These are phyloP conservation scores for Elysia crispata DNA, from an alignment of 2,888 invertebrate genomes.

Conservation along the genomic window DNA sequence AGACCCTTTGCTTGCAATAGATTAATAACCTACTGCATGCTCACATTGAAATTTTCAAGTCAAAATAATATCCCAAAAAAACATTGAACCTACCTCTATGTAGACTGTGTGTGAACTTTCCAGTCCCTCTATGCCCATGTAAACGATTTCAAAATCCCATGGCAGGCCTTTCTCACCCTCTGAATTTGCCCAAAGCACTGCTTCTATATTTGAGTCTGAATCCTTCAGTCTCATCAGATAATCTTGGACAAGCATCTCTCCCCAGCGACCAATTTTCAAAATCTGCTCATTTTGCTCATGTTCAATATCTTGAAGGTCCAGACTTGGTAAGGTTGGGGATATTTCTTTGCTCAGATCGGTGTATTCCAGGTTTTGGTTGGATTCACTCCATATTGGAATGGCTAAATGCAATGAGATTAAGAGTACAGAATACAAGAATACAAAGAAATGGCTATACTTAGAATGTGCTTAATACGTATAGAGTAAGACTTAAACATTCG, in stretches of 20 bases:
- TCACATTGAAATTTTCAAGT: neutral
- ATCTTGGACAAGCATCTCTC: conserved; percentile 70
- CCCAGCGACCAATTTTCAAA: conserved; percentile 68
- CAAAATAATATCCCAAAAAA: neutral
- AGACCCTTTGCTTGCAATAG: too few relatives aligned
- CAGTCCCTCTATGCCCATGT: conserved; percentile 50
- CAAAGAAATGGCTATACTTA: neutral
- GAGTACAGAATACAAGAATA: neutral
- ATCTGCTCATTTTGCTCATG: conserved; percentile 50
- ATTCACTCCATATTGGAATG: conserved; percentile 39
- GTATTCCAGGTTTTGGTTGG: conserved; percentile 27
- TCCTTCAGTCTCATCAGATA: conserved; percentile 65
- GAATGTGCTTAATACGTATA: too few relatives aligned
- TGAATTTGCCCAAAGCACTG: conserved; percentile 67
- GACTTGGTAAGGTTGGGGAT: conserved; percentile 9
- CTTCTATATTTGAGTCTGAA: conserved; percentile 54
- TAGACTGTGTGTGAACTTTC: conserved; percentile 49
- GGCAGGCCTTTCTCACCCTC: conserved; percentile 64
- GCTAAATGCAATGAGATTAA: conserved; percentile 14
- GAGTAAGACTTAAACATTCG: too few relatives aligned
- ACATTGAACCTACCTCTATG: conserved; percentile 52
- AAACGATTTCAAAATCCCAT: conserved; percentile 70
- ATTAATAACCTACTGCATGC: too few relatives aligned
- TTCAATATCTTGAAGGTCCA: neutral
- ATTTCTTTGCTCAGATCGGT: conserved; percentile 27